These are phyloP conservation scores for Heliconius ethilla DNA, from an alignment of 2,888 invertebrate species.

Conservation along the genomic window DNA sequence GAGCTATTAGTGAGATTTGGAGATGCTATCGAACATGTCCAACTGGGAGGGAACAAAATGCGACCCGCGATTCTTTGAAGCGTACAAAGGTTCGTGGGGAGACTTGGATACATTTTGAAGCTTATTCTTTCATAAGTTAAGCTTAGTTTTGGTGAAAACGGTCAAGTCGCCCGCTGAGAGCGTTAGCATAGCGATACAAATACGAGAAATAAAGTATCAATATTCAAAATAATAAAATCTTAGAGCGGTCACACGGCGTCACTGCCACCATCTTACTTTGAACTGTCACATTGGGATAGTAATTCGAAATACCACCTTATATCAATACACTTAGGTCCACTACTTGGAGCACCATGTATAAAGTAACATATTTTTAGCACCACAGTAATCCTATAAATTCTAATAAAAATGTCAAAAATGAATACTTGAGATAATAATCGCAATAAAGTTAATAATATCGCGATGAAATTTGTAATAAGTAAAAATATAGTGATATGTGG, in stretches of 20 bases:
- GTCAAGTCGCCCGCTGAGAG: conserved; percentile 71
- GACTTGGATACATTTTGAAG: conserved; percentile 51
- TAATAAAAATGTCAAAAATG: conserved; percentile 81
- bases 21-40: conserved; percentile 67
- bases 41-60: conserved; percentile 65
- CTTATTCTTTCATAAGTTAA: conserved; percentile 51
- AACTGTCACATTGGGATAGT: conserved; percentile 42
- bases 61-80: conserved; percentile 70
- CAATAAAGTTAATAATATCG: conserved; percentile 79
- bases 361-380: conserved; percentile 52
- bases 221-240: conserved; percentile 80
- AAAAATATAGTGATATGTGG: conserved; percentile 68
- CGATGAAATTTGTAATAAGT: conserved; percentile 78
- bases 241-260: conserved; percentile 76
- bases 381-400: conserved; percentile 75
- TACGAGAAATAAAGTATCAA: conserved; percentile 79
- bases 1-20: conserved; percentile 55
- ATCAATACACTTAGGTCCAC: conserved; percentile 49
- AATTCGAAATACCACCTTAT: conserved; percentile 58
- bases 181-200: conserved; percentile 76
- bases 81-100: conserved; percentile 57
- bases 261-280: conserved; percentile 56
- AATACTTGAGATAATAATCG: conserved; percentile 80
- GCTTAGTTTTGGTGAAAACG: conserved; percentile 49
- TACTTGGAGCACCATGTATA: conserved; percentile 30